A percentile compares a stretch with the other conserved stretches of the same genome.
These are phyloP conservation scores for Pogona vitticeps DNA, from an alignment of 2,113 vertebrate genomes.

Conservation along the genomic window DNA sequence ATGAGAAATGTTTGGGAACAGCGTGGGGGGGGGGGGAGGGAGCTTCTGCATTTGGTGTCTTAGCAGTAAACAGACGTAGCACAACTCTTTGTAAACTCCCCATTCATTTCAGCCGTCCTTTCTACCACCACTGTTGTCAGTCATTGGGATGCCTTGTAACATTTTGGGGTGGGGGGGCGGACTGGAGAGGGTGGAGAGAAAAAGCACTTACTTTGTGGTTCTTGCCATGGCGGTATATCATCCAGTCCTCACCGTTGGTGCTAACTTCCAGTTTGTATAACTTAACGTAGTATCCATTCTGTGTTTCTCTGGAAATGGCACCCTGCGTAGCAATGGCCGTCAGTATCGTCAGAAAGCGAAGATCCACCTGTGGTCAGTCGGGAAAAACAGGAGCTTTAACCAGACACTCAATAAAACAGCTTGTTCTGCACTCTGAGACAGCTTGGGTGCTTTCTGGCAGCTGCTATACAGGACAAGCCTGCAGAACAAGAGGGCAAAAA, in stretches of 20 bases:
- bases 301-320: slow-evolving; percentile 92
- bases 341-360: slow-evolving; percentile 91
- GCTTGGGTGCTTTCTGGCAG: neutral
- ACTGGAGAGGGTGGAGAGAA: no score
- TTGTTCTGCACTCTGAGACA: neutral
- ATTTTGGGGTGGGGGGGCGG: no score
- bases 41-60: slow-evolving; percentile 1
- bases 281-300: slow-evolving; percentile 92
- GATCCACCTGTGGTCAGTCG: slow-evolving; percentile 84
- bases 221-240: slow-evolving; percentile 96
- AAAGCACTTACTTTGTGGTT: slow-evolving; percentile 89
- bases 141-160: neutral
- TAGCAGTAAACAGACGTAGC: neutral
- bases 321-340: slow-evolving; percentile 96
- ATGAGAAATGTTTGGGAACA: slow-evolving; percentile 57
- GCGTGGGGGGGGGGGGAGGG: slow-evolving; percentile 34
- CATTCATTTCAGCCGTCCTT: neutral
- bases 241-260: slow-evolving; percentile 99
- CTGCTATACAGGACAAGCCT: neutral
- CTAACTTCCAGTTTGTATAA: slow-evolving; percentile 97
- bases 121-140: neutral
- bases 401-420: slow-evolving; percentile 1
- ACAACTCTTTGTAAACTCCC: neutral
- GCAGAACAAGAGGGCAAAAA: neutral
- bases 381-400: slow-evolving; percentile 12